Conservation (phyloP, 1,140 invertebrate genomes). For the Caenorhabditis latens region DNA sequence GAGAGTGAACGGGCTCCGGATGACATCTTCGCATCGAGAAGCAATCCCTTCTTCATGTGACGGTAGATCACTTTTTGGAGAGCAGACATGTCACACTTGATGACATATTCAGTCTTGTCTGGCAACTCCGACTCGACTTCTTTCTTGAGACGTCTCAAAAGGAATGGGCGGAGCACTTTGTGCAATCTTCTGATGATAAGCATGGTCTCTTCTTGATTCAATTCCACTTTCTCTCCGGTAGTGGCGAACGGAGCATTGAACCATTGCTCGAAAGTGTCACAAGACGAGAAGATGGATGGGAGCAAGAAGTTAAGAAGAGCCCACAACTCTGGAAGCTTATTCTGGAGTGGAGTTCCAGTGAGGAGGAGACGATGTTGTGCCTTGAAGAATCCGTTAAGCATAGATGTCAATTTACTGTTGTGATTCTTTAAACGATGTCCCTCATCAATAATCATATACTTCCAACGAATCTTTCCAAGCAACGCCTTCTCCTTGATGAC, state of each 20-base stretch:
- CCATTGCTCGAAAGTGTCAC: conserved; percentile 98
- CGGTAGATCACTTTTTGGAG: conserved; percentile 91
- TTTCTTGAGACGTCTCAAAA: conserved; percentile 94
- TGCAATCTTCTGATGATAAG: conserved; percentile 98
- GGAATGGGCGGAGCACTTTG: conserved; percentile 96
- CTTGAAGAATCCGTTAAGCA: conserved; percentile 85
- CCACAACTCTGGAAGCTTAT: conserved; percentile 71
- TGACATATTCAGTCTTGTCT: conserved; percentile 93
- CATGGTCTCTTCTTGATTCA: conserved; percentile 99
- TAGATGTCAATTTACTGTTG: conserved; percentile 96
- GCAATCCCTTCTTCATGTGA: conserved; percentile 86
- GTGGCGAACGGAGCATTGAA: conserved; percentile 99
- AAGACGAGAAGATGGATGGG: conserved; percentile 97
- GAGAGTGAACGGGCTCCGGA: conserved; percentile 94
- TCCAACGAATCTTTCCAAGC: conserved; percentile 85
- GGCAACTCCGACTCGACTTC: conserved; percentile 98
- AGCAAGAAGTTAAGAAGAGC: conserved; percentile 96
- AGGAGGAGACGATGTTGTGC: conserved; percentile 93
- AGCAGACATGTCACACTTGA: conserved; percentile 98
- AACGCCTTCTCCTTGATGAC: conserved; percentile 97
- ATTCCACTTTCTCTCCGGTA: conserved; percentile 97
- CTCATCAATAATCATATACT: conserved; percentile 97
- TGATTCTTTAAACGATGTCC: conserved; percentile 99
- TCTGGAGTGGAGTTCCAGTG: conserved; percentile 92
- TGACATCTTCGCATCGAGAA: conserved; percentile 78